Evolutionary conservation across 2,797 vertebrate genomes (phyloP).

Genomic region (Sitta carolinensis): DNA sequence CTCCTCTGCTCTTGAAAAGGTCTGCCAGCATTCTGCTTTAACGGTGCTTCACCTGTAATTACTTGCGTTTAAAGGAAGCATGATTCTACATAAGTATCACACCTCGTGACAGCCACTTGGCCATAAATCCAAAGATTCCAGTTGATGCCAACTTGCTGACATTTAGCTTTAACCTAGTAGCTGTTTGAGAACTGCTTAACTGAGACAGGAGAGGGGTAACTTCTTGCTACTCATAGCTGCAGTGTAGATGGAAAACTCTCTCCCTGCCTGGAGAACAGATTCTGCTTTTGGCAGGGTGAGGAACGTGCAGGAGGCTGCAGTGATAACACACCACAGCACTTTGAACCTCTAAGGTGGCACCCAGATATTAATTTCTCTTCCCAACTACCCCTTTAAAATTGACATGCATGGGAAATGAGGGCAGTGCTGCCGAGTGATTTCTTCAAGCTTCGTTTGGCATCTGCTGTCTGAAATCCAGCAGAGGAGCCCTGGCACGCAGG

Average conservation of each 20-base stretch:
- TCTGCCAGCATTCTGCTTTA: background rate
- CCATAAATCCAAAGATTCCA: background rate
- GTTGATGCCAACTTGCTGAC: background rate
- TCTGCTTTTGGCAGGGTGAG: background rate
- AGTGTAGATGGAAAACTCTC: background rate
- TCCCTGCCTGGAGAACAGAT: background rate
- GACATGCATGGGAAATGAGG: background rate
- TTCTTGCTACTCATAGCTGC: background rate
- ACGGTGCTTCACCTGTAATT: background rate
- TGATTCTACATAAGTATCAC: background rate
- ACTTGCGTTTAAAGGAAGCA: background rate
- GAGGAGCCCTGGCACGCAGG: background rate
- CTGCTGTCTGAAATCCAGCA: constrained; percentile 6
- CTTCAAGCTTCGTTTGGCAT: background rate
- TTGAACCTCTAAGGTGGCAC: background rate
- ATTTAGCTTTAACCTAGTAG: background rate
- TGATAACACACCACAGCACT: background rate
- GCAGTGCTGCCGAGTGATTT: background rate
- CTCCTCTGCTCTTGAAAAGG: background rate
- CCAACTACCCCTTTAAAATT: background rate
- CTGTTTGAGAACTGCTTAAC: background rate
- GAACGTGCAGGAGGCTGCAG: background rate
- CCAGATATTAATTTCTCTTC: background rate
- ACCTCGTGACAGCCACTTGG: background rate
- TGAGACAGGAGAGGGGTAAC: background rate